Evolutionary conservation across 2,797 vertebrate genomes (phyloP).

Genomic region (Dromococcyx pavoninus): DNA sequence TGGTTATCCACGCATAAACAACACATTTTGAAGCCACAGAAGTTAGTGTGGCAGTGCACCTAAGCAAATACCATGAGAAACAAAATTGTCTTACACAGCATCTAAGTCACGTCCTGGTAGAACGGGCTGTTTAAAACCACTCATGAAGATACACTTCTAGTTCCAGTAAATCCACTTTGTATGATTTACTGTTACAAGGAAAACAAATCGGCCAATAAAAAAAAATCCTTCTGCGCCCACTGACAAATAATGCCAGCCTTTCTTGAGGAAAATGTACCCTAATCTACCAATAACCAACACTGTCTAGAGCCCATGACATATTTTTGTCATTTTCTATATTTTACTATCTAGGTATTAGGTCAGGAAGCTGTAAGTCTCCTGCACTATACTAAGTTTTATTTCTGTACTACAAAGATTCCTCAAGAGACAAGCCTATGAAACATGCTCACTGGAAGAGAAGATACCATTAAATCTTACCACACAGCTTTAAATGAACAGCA

Average conservation of each 20-base stretch:
- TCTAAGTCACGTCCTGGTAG: accelerated
- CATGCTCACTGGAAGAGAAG: neutral
- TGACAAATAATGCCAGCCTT: neutral
- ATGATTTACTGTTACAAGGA: neutral
- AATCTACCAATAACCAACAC: neutral
- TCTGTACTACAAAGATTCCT: constrained; percentile 8
- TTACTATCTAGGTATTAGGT: constrained; percentile 17
- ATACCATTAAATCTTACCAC: neutral
- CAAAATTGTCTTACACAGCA: neutral
- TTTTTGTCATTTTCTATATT: neutral
- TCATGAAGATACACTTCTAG: neutral
- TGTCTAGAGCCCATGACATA: neutral
- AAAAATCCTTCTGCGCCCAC: neutral
- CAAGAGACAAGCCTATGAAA: neutral
- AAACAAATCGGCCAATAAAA: neutral
- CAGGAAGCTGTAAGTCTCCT: neutral
- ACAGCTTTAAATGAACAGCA: neutral
- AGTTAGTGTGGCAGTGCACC: neutral
- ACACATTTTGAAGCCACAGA: neutral
- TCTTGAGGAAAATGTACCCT: neutral
- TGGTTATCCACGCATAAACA: neutral
- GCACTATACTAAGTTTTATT: neutral
- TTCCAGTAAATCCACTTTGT: neutral
- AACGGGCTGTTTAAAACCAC: neutral
- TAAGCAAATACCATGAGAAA: neutral